Evolutionary conservation across 37 sponge, comb jelly and placozoan species (phyloP), one percentile per base, ranked within the genome.

Genomic region (Crambe crambe): DNA sequence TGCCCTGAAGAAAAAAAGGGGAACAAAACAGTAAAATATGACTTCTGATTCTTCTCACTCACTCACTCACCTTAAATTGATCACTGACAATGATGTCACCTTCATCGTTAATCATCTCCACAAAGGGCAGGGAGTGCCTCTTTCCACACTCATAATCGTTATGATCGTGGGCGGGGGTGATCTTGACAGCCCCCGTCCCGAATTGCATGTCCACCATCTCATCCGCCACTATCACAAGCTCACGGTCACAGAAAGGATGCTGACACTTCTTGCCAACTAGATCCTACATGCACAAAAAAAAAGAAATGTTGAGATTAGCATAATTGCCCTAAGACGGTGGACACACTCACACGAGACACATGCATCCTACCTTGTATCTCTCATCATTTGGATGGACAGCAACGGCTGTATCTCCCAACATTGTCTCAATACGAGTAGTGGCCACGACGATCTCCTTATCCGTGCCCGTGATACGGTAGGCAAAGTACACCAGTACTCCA

Each of bases 171-270:
- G 99, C 96, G 1, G 99, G 99, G 26, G 99, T 98, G 76, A 98
- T 96, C 90, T 98, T 98, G 6, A 98, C 99, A 1, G 96, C 97
- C 38, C 97, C 97, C 23, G 99, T 95, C 0, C 99, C 99, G 86
- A 98, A 95, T 23, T 75, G 74, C 82, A 80, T 93, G 42, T 95
- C 96, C 58, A 98, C 99, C 83, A 95, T 91, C 15, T 90, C 92
- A 72, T 98, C 99, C 10, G 90, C 84, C 2, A 98, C 81, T 54
- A 98, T 91, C 25, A 92, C 92, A 32, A 98, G 56, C 59, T 82
- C 60, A 17, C 93, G 73, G 38, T 95, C 87, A 84, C 94, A 86
- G 85, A 94, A 94, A 38, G 97, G 95, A 65, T 97, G 97, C 0
- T 42, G 29, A 60, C 80, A 88, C 1, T 56, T 34, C 73, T 76